These are phyloP conservation scores for Parnassius orleans DNA, from an alignment of 2,888 invertebrate species.

Conservation along the genomic window DNA sequence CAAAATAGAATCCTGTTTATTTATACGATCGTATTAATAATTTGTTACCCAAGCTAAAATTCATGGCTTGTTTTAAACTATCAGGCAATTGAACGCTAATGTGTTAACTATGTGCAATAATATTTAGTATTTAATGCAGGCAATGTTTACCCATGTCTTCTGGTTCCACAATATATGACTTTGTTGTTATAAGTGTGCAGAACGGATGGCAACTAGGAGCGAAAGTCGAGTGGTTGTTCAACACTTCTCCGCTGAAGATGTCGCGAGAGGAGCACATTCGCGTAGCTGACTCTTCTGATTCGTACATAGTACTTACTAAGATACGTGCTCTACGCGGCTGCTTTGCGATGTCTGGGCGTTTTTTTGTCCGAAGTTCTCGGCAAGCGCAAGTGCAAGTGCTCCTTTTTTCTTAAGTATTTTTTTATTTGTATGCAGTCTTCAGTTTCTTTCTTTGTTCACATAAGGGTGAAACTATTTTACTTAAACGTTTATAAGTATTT, in stretches of 20 bases:
- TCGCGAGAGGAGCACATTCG: slow-evolving; percentile 37
- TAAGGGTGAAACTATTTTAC: slow-evolving; percentile 1
- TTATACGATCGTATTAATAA: neutral
- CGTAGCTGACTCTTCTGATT: slow-evolving; percentile 22
- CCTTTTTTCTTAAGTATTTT: slow-evolving; percentile 24
- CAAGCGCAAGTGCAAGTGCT: slow-evolving; percentile 19
- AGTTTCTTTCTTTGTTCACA: slow-evolving; percentile 25
- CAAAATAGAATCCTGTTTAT: neutral
- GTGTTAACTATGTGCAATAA: neutral
- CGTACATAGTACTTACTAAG: slow-evolving; percentile 21
- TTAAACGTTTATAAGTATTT: slow-evolving; percentile 1
- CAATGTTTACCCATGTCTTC: slow-evolving; percentile 27
- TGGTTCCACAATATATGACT: slow-evolving; percentile 34
- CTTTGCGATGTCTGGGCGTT: slow-evolving; percentile 22
- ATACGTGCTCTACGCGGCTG: slow-evolving; percentile 19
- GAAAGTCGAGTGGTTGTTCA: slow-evolving; percentile 68
- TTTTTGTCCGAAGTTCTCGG: slow-evolving; percentile 23
- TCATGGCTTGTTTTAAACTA: neutral
- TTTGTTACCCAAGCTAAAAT: neutral
- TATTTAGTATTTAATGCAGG: slow-evolving; percentile 29
- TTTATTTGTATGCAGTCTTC: slow-evolving; percentile 19
- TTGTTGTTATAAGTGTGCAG: slow-evolving; percentile 33
- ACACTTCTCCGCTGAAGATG: slow-evolving; percentile 66
- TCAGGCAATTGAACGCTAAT: neutral
- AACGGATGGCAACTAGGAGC: slow-evolving; percentile 60